Percentiles rank a stretch among this genome's conserved stretches.
Evolutionary conservation across 2,888 invertebrate genomes (phyloP).

Genomic region (Dryococelus australis): DNA sequence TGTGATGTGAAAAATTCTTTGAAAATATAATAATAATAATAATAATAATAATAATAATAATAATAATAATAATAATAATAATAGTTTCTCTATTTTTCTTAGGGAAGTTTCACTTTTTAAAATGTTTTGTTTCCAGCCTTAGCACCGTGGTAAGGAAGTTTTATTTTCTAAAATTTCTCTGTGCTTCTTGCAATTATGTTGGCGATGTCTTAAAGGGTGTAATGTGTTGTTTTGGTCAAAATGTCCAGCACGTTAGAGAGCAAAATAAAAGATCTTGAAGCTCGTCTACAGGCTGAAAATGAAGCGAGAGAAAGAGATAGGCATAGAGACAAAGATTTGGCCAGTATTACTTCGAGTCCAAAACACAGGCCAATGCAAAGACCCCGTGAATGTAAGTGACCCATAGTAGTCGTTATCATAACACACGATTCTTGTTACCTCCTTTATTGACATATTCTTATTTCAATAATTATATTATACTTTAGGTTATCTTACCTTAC

Average conservation of each 20-base stretch:
- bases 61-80: no score
- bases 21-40: no score
- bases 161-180: conserved; percentile 13
- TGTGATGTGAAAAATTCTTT: no score
- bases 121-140: not conserved
- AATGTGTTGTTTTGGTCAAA: conserved; percentile 39
- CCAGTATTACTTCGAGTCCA: conserved; percentile 58
- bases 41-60: no score
- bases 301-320: conserved; percentile 68
- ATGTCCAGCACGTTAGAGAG: conserved; percentile 64
- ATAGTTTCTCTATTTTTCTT: no score
- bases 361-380: conserved; percentile 65
- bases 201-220: conserved; percentile 25
- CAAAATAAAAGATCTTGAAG: conserved; percentile 83
- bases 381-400: conserved; percentile 72
- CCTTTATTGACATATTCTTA: no score
- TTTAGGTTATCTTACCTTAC: no score
- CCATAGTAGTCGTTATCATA: not conserved
- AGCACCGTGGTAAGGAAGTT: not conserved
- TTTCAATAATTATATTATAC: no score
- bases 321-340: conserved; percentile 53
- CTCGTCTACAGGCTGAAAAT: conserved; percentile 76
- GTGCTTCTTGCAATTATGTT: not conserved
- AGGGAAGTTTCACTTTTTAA: no score
- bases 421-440: not conserved